These are phyloP conservation scores for Leptonema lineaticorne DNA, from an alignment of 1,140 invertebrate species.

Conservation along the genomic window DNA sequence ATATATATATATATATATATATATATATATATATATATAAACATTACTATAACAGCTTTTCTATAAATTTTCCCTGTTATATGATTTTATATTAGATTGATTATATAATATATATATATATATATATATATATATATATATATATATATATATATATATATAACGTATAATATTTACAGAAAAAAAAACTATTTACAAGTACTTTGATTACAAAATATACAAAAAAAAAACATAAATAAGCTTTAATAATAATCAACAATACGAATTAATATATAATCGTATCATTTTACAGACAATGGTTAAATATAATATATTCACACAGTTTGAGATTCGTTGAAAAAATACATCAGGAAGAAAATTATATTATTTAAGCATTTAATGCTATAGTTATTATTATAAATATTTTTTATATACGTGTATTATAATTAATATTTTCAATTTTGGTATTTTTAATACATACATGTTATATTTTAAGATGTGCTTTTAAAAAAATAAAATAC, in stretches of 20 bases:
- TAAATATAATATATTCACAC: too few species aligned
- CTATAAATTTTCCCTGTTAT: too few species aligned
- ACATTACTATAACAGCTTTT: too few species aligned
- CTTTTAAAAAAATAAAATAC: slow-evolving; percentile 24
- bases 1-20: too few species aligned
- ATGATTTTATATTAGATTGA: too few species aligned
- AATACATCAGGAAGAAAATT: neutral
- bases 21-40: too few species aligned
- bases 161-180: too few species aligned
- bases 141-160: too few species aligned
- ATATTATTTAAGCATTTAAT: slow-evolving; percentile 8
- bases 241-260: neutral
- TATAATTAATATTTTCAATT: neutral
- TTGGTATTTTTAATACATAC: neutral
- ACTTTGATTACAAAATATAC: neutral
- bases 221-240: too few species aligned
- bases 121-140: too few species aligned
- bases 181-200: neutral
- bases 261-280: neutral
- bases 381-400: slow-evolving; percentile 6
- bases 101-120: too few species aligned
- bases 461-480: slow-evolving; percentile 16
- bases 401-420: neutral
- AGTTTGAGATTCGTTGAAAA: neutral
- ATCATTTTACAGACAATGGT: neutral